phyloP scores from a whole-genome alignment of 2,888 invertebrate species.

The Monoplex corrugatus region DNA sequence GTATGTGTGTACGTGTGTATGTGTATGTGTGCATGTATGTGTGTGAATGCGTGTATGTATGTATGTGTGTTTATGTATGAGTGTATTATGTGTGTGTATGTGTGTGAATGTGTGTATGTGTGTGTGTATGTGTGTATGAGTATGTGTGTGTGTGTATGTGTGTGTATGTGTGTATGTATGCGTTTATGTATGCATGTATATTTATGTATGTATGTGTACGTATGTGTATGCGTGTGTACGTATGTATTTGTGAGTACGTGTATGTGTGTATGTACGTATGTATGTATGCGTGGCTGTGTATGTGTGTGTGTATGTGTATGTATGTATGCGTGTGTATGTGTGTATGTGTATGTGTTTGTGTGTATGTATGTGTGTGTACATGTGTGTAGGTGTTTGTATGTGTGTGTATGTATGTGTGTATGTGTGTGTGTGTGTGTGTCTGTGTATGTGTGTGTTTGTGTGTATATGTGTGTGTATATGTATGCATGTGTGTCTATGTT shows the following conservation, averaged over 20 bases:
- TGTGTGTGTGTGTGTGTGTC: not conserved
- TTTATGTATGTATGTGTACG: slow-evolving; percentile 28
- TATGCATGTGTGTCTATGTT: too few species aligned
- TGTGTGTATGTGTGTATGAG: not conserved
- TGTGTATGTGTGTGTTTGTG: too few species aligned
- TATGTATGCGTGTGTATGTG: slow-evolving; percentile 36
- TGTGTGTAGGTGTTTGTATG: too few species aligned
- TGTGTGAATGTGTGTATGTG: slow-evolving; percentile 30
- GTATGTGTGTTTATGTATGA: not conserved
- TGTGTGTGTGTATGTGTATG: slow-evolving; percentile 25
- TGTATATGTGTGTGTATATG: too few species aligned
- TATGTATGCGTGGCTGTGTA: slow-evolving; percentile 7
- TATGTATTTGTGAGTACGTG: not conserved
- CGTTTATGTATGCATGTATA: not conserved
- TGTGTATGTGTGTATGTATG: slow-evolving; percentile 8
- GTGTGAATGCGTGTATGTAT: too few species aligned
- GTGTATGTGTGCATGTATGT: too few species aligned
- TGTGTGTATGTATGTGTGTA: too few species aligned
- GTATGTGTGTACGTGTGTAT: not conserved
- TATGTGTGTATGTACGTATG: not conserved
- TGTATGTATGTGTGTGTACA: not conserved
- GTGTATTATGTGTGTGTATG: not conserved
- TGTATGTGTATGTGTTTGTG: slow-evolving; percentile 12
- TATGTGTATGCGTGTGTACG: slow-evolving; percentile 1
- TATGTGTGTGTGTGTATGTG: not conserved